These are phyloP conservation scores for Venusia cambrica DNA, from an alignment of 2,888 invertebrate genomes.

Conservation along the genomic window DNA sequence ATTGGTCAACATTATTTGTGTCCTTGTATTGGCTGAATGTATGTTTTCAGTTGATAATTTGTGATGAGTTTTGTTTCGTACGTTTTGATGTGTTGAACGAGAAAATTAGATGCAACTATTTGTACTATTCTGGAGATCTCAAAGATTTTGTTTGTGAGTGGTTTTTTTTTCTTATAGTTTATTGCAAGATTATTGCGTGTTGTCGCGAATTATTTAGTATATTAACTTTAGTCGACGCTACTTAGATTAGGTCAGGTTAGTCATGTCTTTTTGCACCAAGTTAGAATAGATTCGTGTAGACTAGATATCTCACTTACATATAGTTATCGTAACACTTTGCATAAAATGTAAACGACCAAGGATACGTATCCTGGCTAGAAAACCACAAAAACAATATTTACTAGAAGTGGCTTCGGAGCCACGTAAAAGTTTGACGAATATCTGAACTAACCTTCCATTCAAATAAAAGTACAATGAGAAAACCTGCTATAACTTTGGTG, in stretches of 20 bases:
- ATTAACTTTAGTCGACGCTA: slow-evolving; percentile 27
- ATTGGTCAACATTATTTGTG: no score
- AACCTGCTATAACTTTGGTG: slow-evolving; percentile 35
- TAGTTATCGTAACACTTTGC: slow-evolving; percentile 4
- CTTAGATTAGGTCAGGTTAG: slow-evolving; percentile 21
- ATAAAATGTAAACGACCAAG: slow-evolving; percentile 8
- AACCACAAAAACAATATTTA: slow-evolving; percentile 13
- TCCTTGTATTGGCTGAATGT: no score
- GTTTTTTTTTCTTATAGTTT: slow-evolving; percentile 26
- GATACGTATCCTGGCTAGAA: slow-evolving; percentile 3
- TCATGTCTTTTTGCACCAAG: slow-evolving; percentile 45
- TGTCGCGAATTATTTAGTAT: no score
- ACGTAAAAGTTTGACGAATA: slow-evolving; percentile 1
- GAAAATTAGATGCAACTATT: slow-evolving; percentile 16
- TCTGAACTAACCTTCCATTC: slow-evolving; percentile 18
- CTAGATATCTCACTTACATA: slow-evolving; percentile 13
- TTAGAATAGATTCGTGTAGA: slow-evolving; percentile 25
- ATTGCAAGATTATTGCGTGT: no score
- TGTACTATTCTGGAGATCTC: slow-evolving; percentile 48
- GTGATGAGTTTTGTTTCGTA: slow-evolving; percentile 33
- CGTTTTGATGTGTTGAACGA: slow-evolving; percentile 30
- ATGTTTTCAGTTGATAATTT: no score
- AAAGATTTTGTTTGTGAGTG: slow-evolving; percentile 40
- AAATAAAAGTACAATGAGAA: slow-evolving; percentile 34
- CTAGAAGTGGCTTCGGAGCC: slow-evolving; percentile 4